These are phyloP conservation scores for Theretra japonica DNA, from an alignment of 2,888 invertebrate species.

Conservation along the genomic window DNA sequence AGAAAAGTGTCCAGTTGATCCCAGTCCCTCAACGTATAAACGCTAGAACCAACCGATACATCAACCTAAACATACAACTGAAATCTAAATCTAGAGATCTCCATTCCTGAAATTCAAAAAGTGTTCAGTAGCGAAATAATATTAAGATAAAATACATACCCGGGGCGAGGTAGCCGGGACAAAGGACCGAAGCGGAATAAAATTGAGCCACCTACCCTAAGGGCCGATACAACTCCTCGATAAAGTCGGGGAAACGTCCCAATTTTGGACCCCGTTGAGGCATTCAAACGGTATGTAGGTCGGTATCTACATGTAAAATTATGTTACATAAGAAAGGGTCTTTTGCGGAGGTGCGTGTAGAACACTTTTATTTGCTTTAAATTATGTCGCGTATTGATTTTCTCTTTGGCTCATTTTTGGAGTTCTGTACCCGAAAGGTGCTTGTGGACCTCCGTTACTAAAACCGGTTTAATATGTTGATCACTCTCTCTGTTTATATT, in stretches of 20 bases:
- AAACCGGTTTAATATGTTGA: too few relatives aligned
- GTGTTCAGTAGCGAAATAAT: constrained; percentile 48
- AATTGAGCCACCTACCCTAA: constrained; percentile 51
- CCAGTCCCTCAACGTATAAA: too few relatives aligned
- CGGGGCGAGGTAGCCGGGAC: constrained; percentile 41
- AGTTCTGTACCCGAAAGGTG: neutral
- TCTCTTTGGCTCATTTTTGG: neutral
- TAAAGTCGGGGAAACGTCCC: constrained; percentile 40
- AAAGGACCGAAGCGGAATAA: constrained; percentile 51
- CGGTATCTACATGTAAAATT: constrained; percentile 15
- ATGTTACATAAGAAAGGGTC: constrained; percentile 1
- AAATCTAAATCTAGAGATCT: constrained; percentile 34
- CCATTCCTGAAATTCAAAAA: constrained; percentile 45
- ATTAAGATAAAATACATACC: constrained; percentile 49
- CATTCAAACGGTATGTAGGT: constrained; percentile 20
- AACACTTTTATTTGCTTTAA: constrained; percentile 7
- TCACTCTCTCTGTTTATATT: too few relatives aligned
- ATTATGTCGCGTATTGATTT: constrained; percentile 8
- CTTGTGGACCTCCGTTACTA: too few relatives aligned
- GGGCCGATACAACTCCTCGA: constrained; percentile 46
- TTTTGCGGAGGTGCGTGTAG: neutral
- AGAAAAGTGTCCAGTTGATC: too few relatives aligned
- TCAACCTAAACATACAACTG: neutral
- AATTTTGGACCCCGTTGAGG: constrained; percentile 35
- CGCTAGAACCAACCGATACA: too few relatives aligned